Percentiles rank a stretch among this genome's conserved stretches.
Evolutionary conservation across 2,888 invertebrate genomes (phyloP).

Genomic region (Pheosia tremula): DNA sequence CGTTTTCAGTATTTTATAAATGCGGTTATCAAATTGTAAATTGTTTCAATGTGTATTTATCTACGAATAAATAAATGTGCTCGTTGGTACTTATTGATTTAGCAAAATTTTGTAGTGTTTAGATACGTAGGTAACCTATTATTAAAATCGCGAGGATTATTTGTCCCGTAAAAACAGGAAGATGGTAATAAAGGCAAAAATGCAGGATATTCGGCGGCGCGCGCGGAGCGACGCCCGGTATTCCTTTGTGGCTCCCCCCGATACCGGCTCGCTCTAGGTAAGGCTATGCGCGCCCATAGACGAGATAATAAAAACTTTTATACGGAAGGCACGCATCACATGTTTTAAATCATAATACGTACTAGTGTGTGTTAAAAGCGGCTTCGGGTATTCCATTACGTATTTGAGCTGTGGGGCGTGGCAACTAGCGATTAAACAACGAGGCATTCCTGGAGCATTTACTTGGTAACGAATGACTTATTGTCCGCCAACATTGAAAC

Average conservation of each 20-base stretch:
- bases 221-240: neutral
- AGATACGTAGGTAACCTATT: neutral
- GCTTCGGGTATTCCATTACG: neutral
- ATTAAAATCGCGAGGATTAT: neutral
- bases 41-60: too few relatives aligned
- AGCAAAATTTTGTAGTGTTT: neutral
- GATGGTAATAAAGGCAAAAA: constrained; percentile 2
- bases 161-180: neutral
- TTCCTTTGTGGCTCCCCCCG: constrained; percentile 1
- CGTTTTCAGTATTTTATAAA: too few relatives aligned
- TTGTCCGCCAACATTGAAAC: neutral
- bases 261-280: neutral
- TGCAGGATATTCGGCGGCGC: constrained; percentile 1
- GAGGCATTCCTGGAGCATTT: neutral
- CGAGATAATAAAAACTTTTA: neutral
- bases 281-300: neutral
- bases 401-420: neutral
- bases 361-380: neutral
- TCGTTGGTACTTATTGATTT: too few relatives aligned
- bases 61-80: too few relatives aligned
- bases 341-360: neutral
- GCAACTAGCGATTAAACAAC: neutral
- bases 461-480: neutral
- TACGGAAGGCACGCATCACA: too few relatives aligned
- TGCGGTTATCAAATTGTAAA: too few relatives aligned